Evolutionary conservation across 1,140 invertebrate genomes (phyloP).

Genomic region (Orius laevigatus): DNA sequence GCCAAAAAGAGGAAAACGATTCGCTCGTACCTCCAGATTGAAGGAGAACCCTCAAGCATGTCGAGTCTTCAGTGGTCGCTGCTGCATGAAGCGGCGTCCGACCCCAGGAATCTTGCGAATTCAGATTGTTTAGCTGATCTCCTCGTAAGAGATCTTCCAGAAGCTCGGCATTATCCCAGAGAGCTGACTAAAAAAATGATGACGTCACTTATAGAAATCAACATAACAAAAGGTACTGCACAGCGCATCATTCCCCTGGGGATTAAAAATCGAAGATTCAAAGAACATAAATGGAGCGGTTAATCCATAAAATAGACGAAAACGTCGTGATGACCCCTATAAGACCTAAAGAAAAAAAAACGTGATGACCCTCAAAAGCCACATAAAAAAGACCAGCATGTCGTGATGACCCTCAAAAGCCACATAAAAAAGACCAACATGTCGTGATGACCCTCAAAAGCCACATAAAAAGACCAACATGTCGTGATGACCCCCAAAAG

Average conservation of each 20-base stretch:
- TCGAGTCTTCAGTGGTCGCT: slow-evolving; percentile 69
- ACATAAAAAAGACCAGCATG: too few relatives aligned
- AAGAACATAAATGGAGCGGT: neutral
- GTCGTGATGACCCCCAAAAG: too few relatives aligned
- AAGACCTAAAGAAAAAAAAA: too few relatives aligned
- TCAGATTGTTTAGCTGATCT: slow-evolving; percentile 48
- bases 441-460: too few relatives aligned
- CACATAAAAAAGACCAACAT: too few relatives aligned
- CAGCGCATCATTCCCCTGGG: neutral
- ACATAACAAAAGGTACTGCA: neutral
- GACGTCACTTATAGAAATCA: slow-evolving; percentile 4
- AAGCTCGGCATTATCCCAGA: slow-evolving; percentile 82
- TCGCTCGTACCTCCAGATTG: slow-evolving; percentile 40
- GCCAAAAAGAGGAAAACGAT: slow-evolving; percentile 5
- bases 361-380: too few relatives aligned
- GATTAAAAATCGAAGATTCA: neutral
- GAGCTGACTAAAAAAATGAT: slow-evolving; percentile 44
- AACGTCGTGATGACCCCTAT: too few relatives aligned
- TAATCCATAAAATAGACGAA: neutral
- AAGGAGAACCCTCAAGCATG: slow-evolving; percentile 56
- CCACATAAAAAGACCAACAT: too few relatives aligned
- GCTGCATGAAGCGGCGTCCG: slow-evolving; percentile 71
- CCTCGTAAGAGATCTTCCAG: slow-evolving; percentile 64
- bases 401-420: too few relatives aligned
- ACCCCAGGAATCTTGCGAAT: slow-evolving; percentile 60